phyloP scores from a whole-genome alignment of 2,888 invertebrate species.

The Hydriomena furcata region DNA sequence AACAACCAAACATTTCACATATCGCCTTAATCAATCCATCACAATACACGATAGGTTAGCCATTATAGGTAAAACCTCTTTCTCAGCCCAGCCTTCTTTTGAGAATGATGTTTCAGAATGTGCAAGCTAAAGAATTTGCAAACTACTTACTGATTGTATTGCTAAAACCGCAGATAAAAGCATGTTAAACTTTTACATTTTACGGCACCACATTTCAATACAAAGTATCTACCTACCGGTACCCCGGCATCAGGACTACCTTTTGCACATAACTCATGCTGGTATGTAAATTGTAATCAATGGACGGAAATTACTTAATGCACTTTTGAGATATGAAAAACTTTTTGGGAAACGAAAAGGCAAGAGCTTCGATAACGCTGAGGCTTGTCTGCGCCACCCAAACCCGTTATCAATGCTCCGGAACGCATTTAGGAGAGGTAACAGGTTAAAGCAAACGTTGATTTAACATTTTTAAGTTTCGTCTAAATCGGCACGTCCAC shows the following conservation, averaged over 20 bases:
- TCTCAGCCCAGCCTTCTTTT: no score
- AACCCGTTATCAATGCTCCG: conserved; percentile 68
- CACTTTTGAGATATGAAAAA: conserved; percentile 52
- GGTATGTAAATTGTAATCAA: conserved; percentile 47
- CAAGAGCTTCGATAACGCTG: conserved; percentile 54
- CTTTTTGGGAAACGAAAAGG: conserved; percentile 48
- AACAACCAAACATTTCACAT: no score
- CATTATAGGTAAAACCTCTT: no score
- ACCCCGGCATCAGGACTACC: not conserved
- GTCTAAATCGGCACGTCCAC: conserved; percentile 54
- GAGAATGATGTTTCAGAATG: no score
- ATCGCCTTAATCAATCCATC: no score
- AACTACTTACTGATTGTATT: no score
- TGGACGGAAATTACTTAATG: conserved; percentile 58
- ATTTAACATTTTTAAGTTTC: conserved; percentile 66
- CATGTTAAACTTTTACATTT: no score
- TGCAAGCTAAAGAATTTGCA: no score
- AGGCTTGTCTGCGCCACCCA: conserved; percentile 64
- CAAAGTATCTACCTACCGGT: no score
- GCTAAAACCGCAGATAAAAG: no score
- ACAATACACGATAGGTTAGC: no score
- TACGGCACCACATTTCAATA: not conserved
- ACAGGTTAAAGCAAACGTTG: conserved; percentile 66
- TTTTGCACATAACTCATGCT: conserved; percentile 35
- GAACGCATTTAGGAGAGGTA: conserved; percentile 66